Conservation (phyloP, 2,888 invertebrate genomes). For the Magallana nippona region DNA sequence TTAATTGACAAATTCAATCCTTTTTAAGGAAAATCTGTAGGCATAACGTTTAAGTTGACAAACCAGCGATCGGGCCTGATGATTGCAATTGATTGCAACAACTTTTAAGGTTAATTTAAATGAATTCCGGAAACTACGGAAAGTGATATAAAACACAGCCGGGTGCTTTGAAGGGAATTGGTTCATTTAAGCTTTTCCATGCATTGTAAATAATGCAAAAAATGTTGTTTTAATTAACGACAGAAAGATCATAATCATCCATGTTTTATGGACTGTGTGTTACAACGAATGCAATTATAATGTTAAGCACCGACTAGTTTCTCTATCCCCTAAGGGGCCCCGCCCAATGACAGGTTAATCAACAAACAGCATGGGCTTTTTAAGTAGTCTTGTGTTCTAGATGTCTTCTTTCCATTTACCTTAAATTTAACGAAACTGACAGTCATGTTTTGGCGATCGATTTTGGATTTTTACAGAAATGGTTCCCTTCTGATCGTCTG, state of each 20-base stretch:
- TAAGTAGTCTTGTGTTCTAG: background rate
- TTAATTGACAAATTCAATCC: no score
- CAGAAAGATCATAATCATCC: background rate
- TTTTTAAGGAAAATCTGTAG: background rate
- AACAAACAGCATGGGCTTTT: conserved; percentile 9
- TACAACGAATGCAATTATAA: background rate
- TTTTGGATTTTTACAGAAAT: background rate
- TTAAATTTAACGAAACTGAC: background rate
- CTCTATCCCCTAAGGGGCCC: conserved; percentile 15
- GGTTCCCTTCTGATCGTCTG: background rate
- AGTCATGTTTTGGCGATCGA: conserved; percentile 5
- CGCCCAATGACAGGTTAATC: conserved; percentile 27
- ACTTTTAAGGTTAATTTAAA: background rate
- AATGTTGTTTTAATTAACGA: background rate
- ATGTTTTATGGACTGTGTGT: background rate
- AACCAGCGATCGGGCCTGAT: conserved; percentile 7
- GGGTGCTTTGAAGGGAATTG: background rate
- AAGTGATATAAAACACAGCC: background rate
- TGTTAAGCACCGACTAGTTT: background rate
- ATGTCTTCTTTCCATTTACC: conserved; percentile 7
- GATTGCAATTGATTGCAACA: conserved; percentile 5
- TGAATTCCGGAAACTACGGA: conserved; percentile 9
- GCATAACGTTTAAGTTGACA: background rate
- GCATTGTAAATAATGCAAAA: background rate
- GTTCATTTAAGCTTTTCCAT: background rate